Percentiles rank a stretch among this genome's conserved stretches.
phyloP scores from a whole-genome alignment of 2,113 vertebrate genomes.

The Nannospalax galili region DNA sequence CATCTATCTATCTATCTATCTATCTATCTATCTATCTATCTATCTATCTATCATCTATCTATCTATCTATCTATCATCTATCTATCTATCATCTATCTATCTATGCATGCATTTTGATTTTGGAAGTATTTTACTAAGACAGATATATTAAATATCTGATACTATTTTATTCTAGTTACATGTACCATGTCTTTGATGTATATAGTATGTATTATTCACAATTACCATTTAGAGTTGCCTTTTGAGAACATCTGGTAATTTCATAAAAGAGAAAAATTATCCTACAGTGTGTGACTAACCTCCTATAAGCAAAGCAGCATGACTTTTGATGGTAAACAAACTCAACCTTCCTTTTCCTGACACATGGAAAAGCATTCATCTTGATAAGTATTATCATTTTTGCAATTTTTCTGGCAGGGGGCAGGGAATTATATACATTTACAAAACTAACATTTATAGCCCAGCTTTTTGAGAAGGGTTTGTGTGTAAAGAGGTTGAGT shows the following conservation, averaged over 20 bases:
- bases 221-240: neutral
- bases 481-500: neutral
- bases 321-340: neutral
- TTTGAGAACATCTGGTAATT: neutral
- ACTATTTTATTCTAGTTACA: neutral
- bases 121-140: neutral
- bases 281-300: neutral
- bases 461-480: neutral
- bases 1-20: too few relatives aligned
- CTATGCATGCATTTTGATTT: neutral
- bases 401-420: neutral
- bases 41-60: too few relatives aligned
- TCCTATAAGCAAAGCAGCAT: neutral
- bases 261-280: neutral
- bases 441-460: neutral
- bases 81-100: neutral
- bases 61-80: too few relatives aligned
- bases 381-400: neutral
- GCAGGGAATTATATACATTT: neutral
- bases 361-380: neutral
- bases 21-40: too few relatives aligned
- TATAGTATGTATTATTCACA: neutral
- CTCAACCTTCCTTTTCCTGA: neutral
- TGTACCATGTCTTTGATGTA: neutral
- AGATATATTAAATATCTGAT: neutral